Evolutionary conservation across 2,888 invertebrate species (phyloP).

Genomic region (Augochlorella aurata): DNA sequence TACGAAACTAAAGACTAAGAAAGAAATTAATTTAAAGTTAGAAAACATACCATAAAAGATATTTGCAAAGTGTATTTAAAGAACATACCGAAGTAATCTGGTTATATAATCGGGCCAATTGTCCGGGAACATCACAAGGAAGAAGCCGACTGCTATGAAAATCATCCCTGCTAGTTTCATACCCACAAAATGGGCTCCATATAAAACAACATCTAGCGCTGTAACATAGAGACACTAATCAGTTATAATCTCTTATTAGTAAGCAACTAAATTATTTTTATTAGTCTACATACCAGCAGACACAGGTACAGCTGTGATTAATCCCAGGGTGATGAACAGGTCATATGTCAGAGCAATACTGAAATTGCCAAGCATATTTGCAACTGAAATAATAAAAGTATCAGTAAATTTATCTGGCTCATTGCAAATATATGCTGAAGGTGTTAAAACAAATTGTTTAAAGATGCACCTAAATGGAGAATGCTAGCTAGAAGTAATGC

Average conservation of each 20-base stretch:
- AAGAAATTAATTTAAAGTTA: conserved; percentile 70
- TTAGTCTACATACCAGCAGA: conserved; percentile 89
- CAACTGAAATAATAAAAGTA: conserved; percentile 84
- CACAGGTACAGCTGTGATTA: conserved; percentile 96
- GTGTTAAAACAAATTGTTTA: neutral
- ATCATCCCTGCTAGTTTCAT: conserved; percentile 98
- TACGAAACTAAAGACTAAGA: conserved; percentile 71
- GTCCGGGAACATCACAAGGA: conserved; percentile 96
- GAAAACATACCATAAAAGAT: conserved; percentile 74
- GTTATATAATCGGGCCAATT: conserved; percentile 98
- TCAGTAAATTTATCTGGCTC: neutral
- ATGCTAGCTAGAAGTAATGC: conserved; percentile 91
- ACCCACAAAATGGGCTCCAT: conserved; percentile 93
- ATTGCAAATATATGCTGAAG: neutral
- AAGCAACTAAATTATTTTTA: neutral
- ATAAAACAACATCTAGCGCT: conserved; percentile 94
- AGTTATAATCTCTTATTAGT: conserved; percentile 11
- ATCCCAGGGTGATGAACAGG: conserved; percentile 95
- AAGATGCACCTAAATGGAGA: conserved; percentile 87
- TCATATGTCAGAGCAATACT: conserved; percentile 96
- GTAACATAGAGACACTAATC: conserved; percentile 64
- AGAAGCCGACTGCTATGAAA: conserved; percentile 94
- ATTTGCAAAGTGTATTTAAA: conserved; percentile 59
- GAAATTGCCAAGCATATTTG: conserved; percentile 96
- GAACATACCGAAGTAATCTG: conserved; percentile 90